A percentile compares a stretch with the other conserved stretches of the same genome.
phyloP scores from a whole-genome alignment of 2,797 vertebrate genomes.

The Diceros bicornis region DNA sequence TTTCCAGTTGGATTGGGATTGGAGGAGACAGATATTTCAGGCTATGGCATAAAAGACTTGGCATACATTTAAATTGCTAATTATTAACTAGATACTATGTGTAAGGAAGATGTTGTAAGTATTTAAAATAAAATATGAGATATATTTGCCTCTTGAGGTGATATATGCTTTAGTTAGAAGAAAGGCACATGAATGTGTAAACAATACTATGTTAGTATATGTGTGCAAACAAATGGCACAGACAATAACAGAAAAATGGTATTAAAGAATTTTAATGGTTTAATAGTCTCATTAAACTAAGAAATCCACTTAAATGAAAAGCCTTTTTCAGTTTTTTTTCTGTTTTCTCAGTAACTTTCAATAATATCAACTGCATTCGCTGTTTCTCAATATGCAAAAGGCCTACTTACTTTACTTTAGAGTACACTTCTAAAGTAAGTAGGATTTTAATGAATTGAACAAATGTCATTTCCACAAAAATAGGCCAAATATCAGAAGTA shows the following conservation, averaged over 20 bases:
- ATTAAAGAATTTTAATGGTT: background rate
- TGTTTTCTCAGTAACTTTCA: background rate
- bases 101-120: background rate
- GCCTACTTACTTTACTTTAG: slow-evolving; percentile 1
- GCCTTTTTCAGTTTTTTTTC: background rate
- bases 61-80: background rate
- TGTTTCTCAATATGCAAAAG: slow-evolving; percentile 22
- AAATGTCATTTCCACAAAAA: slow-evolving; percentile 22
- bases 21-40: background rate
- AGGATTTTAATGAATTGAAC: slow-evolving; percentile 20
- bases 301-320: slow-evolving; percentile 39
- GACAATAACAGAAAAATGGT: background rate
- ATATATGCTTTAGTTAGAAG: background rate
- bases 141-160: background rate
- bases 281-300: slow-evolving; percentile 30
- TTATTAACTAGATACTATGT: background rate
- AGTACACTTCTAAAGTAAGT: slow-evolving; percentile 26
- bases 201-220: background rate
- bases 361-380: background rate
- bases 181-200: slow-evolving; percentile 5
- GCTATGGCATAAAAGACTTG: background rate
- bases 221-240: background rate
- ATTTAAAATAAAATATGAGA: slow-evolving; percentile 8
- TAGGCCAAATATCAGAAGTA: background rate
- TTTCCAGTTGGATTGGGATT: background rate